Conservation (phyloP, 2,797 vertebrate genomes). For the Esox lucius region DNA sequence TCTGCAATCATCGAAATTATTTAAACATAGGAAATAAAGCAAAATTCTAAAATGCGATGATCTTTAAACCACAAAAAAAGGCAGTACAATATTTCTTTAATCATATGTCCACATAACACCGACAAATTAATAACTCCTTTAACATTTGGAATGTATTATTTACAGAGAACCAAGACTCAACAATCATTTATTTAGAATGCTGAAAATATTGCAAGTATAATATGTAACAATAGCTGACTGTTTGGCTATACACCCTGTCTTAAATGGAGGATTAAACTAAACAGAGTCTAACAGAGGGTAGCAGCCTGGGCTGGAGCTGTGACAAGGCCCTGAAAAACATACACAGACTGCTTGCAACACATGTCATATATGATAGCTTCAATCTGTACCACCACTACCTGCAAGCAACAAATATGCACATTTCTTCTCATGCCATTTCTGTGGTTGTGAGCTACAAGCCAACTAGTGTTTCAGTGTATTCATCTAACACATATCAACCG, state of each 20-base stretch:
- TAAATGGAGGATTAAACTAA: slow-evolving; percentile 74
- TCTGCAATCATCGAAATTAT: background rate
- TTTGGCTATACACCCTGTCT: slow-evolving; percentile 63
- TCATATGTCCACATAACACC: background rate
- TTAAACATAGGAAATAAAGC: background rate
- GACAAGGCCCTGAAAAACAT: slow-evolving; percentile 78
- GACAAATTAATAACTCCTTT: background rate
- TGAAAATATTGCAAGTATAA: slow-evolving; percentile 10
- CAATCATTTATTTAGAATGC: background rate
- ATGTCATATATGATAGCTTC: slow-evolving; percentile 83
- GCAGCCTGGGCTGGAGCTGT: slow-evolving; percentile 67
- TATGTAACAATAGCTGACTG: slow-evolving; percentile 29
- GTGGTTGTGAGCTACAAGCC: slow-evolving; percentile 53
- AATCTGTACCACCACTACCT: slow-evolving; percentile 73
- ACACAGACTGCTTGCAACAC: slow-evolving; percentile 78
- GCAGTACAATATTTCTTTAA: background rate
- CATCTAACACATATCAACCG: slow-evolving; percentile 56
- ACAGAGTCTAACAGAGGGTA: slow-evolving; percentile 60
- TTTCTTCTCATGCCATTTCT: slow-evolving; percentile 72
- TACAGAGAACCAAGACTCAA: background rate
- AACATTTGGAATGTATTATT: background rate
- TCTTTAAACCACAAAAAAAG: background rate
- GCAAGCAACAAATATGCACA: slow-evolving; percentile 78
- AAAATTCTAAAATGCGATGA: background rate
- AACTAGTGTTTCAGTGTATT: slow-evolving; percentile 72